A percentile compares a stretch with the other conserved stretches of the same genome.
Evolutionary conservation across 2,797 vertebrate species (phyloP).

Genomic region (Tenualosa ilisha): DNA sequence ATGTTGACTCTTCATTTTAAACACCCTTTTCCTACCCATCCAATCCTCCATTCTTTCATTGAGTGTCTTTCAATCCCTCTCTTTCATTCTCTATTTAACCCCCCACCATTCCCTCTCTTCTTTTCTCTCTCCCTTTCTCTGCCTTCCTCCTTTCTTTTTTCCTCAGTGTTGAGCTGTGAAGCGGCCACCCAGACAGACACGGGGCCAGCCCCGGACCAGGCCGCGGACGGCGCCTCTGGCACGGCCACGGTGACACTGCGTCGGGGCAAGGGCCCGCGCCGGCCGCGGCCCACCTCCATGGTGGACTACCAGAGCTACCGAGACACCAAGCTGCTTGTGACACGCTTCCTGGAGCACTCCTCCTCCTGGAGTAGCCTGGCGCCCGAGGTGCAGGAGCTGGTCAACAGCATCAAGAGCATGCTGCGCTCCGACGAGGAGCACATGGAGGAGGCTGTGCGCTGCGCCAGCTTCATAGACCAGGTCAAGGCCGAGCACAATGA

Average conservation of each 20-base stretch:
- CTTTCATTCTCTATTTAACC: background rate
- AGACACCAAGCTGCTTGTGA: slow-evolving; percentile 80
- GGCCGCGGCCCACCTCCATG: slow-evolving; percentile 76
- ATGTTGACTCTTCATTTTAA: background rate
- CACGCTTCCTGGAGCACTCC: slow-evolving; percentile 77
- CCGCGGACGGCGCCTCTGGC: slow-evolving; percentile 54
- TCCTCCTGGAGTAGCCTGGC: slow-evolving; percentile 71
- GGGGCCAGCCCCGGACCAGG: slow-evolving; percentile 54
- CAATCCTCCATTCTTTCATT: background rate
- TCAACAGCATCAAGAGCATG: slow-evolving; percentile 81
- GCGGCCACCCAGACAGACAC: slow-evolving; percentile 71
- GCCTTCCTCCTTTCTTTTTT: background rate
- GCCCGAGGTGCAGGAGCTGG: slow-evolving; percentile 78
- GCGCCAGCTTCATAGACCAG: slow-evolving; percentile 85
- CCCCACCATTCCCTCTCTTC: background rate
- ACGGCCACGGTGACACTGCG: slow-evolving; percentile 59
- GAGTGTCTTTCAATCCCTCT: background rate
- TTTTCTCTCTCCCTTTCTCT: background rate
- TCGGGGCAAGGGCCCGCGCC: slow-evolving; percentile 54
- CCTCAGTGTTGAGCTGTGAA: slow-evolving; percentile 68
- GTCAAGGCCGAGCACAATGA: slow-evolving; percentile 52
- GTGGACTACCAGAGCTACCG: slow-evolving; percentile 81
- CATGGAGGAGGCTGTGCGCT: slow-evolving; percentile 84
- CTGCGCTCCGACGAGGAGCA: slow-evolving; percentile 84
- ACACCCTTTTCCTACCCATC: background rate